These are phyloP conservation scores for Gallinago stenura DNA, from an alignment of 2,797 vertebrate genomes.

Conservation along the genomic window DNA sequence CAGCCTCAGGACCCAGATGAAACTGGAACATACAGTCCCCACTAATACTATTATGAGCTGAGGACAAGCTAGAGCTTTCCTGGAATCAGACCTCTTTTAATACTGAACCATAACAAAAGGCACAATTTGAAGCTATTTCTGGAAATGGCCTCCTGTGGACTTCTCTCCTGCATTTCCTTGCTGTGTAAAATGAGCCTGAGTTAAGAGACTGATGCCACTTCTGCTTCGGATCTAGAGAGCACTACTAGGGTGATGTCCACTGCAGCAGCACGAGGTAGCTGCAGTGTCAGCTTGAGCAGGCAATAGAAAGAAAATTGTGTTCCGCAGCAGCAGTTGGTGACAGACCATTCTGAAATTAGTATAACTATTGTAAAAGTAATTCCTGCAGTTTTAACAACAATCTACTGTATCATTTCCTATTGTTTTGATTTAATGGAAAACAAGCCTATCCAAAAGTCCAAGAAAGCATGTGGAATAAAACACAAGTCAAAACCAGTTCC, in stretches of 20 bases:
- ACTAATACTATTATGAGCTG: background rate
- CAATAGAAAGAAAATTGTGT: background rate
- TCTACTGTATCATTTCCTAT: background rate
- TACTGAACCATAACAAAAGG: background rate
- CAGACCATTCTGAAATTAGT: background rate
- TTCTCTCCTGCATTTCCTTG: background rate
- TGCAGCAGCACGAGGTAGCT: background rate
- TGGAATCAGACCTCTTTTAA: background rate
- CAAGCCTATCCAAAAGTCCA: background rate
- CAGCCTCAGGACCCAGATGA: background rate
- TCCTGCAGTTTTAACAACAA: background rate
- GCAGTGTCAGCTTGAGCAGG: background rate
- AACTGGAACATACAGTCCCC: background rate
- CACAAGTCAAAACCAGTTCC: background rate
- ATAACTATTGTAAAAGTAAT: background rate
- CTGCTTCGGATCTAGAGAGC: background rate
- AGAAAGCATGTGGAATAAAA: background rate
- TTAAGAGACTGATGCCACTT: background rate
- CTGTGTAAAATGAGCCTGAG: background rate
- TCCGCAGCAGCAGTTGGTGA: background rate
- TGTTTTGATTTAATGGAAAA: background rate
- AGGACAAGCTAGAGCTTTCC: background rate
- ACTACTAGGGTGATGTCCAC: background rate
- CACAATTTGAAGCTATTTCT: background rate
- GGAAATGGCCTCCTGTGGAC: background rate